phyloP scores from a whole-genome alignment of 2,113 vertebrate genomes.

The Artemisiospiza belli region DNA sequence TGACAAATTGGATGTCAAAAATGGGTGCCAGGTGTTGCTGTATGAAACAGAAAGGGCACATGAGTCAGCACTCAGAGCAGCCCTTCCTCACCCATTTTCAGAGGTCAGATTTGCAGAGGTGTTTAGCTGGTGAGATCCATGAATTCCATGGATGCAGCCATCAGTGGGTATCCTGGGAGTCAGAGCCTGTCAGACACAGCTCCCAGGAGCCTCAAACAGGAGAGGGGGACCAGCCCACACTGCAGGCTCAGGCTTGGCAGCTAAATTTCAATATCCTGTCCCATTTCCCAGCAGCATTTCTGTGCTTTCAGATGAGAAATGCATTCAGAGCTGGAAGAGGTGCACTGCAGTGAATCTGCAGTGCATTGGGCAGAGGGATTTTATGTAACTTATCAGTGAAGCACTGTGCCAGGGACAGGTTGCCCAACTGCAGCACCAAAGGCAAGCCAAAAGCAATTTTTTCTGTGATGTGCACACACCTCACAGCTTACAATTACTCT shows the following conservation, averaged over 20 bases:
- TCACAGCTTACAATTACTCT: background rate
- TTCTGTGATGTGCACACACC: background rate
- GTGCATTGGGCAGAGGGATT: background rate
- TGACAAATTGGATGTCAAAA: background rate
- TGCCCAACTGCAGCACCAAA: rapidly evolving
- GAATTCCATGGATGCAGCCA: background rate
- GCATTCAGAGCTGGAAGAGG: background rate
- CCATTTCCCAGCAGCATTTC: background rate
- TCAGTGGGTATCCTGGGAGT: background rate
- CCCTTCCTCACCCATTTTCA: background rate
- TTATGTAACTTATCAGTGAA: background rate
- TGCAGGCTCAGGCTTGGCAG: background rate
- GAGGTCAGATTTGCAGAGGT: background rate
- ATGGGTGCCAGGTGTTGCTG: background rate
- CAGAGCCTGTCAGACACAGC: background rate
- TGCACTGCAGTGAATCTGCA: background rate
- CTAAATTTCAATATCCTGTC: background rate
- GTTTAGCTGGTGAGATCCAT: background rate
- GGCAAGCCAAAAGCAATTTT: background rate
- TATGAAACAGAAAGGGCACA: background rate
- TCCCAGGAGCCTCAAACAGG: background rate
- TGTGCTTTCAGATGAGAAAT: background rate
- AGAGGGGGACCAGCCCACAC: background rate
- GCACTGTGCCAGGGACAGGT: background rate
- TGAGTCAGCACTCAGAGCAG: background rate